Evolutionary conservation across 2,113 vertebrate genomes (phyloP).

Genomic region (Eidolon helvum): DNA sequence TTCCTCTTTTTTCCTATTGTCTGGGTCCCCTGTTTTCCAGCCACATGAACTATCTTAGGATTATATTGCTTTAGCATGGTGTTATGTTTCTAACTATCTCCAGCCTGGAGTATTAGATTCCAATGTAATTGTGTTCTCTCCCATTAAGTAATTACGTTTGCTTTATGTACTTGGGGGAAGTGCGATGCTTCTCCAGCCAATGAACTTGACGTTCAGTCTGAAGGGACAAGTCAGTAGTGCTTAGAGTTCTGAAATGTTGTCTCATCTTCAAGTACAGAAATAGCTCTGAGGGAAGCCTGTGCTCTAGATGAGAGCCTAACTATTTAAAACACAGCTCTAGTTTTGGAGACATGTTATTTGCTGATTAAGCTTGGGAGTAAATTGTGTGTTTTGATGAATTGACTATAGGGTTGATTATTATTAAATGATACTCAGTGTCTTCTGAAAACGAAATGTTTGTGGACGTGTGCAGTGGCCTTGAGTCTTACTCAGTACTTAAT

Average conservation of each 20-base stretch:
- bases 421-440: constrained; percentile 22
- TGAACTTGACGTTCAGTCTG: neutral
- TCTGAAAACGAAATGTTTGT: constrained; percentile 37
- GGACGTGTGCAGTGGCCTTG: neutral
- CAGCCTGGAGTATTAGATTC: neutral
- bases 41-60: neutral
- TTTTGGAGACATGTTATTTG: constrained; percentile 39
- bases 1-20: neutral
- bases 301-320: neutral
- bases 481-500: neutral
- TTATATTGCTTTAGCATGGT: neutral
- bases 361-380: constrained; percentile 45
- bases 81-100: neutral
- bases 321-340: constrained; percentile 38
- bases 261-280: constrained; percentile 9
- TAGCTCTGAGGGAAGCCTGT: neutral
- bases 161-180: neutral
- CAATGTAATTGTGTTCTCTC: neutral
- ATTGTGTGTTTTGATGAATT: constrained; percentile 41
- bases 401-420: constrained; percentile 37
- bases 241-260: neutral
- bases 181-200: neutral
- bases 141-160: neutral
- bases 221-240: neutral
- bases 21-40: neutral